Evolutionary conservation across 2,797 vertebrate genomes (phyloP).

Genomic region (Mareca penelope): DNA sequence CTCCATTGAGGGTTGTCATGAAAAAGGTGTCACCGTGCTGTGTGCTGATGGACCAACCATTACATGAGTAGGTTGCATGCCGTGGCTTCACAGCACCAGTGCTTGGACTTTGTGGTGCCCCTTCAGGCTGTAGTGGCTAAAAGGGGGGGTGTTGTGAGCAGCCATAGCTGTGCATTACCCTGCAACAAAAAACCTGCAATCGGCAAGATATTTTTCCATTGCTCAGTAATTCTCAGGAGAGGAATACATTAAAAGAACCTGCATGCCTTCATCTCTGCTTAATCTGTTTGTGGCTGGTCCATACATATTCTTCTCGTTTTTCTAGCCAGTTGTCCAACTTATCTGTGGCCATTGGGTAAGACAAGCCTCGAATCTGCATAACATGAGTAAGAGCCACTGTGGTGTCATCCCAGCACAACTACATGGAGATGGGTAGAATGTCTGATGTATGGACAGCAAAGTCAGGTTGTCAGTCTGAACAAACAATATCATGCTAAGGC

Average conservation of each 20-base stretch:
- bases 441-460: background rate
- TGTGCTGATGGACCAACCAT: background rate
- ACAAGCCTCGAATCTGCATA: background rate
- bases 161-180: background rate
- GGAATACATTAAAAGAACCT: background rate
- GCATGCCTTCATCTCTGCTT: background rate
- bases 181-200: background rate
- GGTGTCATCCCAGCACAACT: background rate
- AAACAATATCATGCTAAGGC: fast-evolving
- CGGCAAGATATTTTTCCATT: background rate
- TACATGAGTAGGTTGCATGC: background rate
- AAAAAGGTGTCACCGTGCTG: background rate
- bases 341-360: background rate
- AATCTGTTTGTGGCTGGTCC: background rate
- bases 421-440: background rate
- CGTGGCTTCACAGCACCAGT: background rate
- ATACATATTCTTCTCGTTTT: background rate
- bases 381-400: background rate
- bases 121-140: background rate
- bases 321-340: background rate
- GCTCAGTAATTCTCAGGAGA: constrained; percentile 15
- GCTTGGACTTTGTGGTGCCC: background rate
- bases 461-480: background rate
- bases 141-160: background rate
- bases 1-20: background rate